Percentiles rank a stretch among this genome's conserved stretches.
Conservation (phyloP, 1,140 invertebrate genomes). For the Rhyacophila brunnea region DNA sequence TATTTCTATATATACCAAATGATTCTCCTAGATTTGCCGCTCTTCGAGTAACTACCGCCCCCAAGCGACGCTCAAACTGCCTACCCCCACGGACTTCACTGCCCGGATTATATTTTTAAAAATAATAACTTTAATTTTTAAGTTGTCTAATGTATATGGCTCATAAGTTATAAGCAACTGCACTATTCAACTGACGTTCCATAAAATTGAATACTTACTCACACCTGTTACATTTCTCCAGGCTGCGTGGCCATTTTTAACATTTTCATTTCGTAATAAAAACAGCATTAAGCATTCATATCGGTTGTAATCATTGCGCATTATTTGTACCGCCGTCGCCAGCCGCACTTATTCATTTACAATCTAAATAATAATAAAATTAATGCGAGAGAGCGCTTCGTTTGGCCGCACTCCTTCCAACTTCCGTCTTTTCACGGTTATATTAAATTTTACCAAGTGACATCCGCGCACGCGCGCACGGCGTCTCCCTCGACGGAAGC, state of each 20-base stretch:
- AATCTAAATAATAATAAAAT: slow-evolving; percentile 29
- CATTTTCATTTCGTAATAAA: slow-evolving; percentile 23
- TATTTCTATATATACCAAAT: too few relatives aligned
- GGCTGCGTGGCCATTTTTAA: background rate
- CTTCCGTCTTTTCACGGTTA: slow-evolving; percentile 24
- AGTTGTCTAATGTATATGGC: too few relatives aligned
- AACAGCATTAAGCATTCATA: slow-evolving; percentile 7
- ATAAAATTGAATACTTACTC: too few relatives aligned
- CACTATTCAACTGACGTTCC: too few relatives aligned
- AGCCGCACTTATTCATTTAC: slow-evolving; percentile 15
- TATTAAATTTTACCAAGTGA: slow-evolving; percentile 12
- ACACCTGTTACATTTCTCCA: too few relatives aligned
- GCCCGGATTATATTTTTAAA: too few relatives aligned
- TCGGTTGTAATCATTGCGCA: slow-evolving; percentile 1
- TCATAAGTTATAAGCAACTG: too few relatives aligned
- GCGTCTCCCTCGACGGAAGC: background rate
- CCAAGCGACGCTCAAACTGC: too few relatives aligned
- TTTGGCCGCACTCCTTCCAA: slow-evolving; percentile 17
- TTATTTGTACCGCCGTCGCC: slow-evolving; percentile 5
- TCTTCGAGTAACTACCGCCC: too few relatives aligned
- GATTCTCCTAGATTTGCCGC: too few relatives aligned
- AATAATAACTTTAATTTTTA: too few relatives aligned
- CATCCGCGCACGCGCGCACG: background rate
- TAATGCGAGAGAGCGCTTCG: slow-evolving; percentile 25
- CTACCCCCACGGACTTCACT: too few relatives aligned